Evolutionary conservation across 2,113 vertebrate genomes (phyloP).

Genomic region (Coptodon bakossiorum): DNA sequence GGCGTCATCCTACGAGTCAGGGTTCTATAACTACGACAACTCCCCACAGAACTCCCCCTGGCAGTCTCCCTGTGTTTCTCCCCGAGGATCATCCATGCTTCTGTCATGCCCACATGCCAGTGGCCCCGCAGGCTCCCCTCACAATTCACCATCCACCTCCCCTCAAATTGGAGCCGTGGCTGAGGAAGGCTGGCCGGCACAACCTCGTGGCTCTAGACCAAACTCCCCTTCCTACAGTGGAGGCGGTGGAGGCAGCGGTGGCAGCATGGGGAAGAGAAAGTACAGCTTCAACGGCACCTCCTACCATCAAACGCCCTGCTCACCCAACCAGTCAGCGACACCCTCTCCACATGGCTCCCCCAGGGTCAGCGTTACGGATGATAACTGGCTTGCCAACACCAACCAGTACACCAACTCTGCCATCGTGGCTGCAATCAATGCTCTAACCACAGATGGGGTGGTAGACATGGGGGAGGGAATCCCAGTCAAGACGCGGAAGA

Average conservation of each 20-base stretch:
- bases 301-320: slow-evolving; percentile 78
- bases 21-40: slow-evolving; percentile 87
- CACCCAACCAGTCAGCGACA: slow-evolving; percentile 81
- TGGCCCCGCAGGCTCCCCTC: slow-evolving; percentile 75
- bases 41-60: slow-evolving; percentile 94
- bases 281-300: slow-evolving; percentile 80
- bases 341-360: slow-evolving; percentile 87
- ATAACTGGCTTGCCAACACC: slow-evolving; percentile 85
- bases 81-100: slow-evolving; percentile 82
- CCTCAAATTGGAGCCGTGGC: slow-evolving; percentile 83
- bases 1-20: slow-evolving; percentile 92
- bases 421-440: slow-evolving; percentile 93
- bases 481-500: slow-evolving; percentile 88
- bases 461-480: slow-evolving; percentile 87
- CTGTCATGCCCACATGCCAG: slow-evolving; percentile 82
- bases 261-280: slow-evolving; percentile 82
- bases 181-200: slow-evolving; percentile 84
- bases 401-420: slow-evolving; percentile 96
- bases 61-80: slow-evolving; percentile 95
- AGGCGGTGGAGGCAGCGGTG: slow-evolving; percentile 69
- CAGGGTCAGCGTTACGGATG: slow-evolving; percentile 82
- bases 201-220: slow-evolving; percentile 78
- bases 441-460: slow-evolving; percentile 88
- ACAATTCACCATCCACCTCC: slow-evolving; percentile 84
- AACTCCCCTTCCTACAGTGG: slow-evolving; percentile 82